A percentile compares a stretch with the other conserved stretches of the same genome.
phyloP scores from a whole-genome alignment of 2,113 vertebrate species.

The Grammomys surdaster region DNA sequence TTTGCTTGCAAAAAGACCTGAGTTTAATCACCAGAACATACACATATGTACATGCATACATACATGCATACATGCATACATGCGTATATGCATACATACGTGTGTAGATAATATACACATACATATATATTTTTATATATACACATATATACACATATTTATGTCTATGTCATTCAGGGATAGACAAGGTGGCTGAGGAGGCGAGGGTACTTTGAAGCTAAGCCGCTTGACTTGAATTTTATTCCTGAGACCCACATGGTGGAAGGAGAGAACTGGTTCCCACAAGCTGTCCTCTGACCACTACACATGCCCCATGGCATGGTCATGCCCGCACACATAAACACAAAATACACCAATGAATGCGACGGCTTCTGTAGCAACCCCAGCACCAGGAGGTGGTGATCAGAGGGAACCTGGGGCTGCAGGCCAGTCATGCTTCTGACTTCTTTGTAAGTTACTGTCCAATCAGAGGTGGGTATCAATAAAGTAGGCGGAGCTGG shows the following conservation, averaged over 20 bases:
- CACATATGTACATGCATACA: neutral
- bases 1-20: neutral
- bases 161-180: no score
- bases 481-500: neutral
- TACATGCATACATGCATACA: fast-evolving
- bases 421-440: neutral
- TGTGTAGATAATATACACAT: neutral
- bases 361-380: neutral
- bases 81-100: no score
- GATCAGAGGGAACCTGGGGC: no score
- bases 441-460: neutral
- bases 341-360: neutral
- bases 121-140: neutral
- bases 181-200: no score
- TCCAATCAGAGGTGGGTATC: neutral
- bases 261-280: neutral
- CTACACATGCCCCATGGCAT: neutral
- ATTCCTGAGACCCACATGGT: no score
- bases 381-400: neutral
- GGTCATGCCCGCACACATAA: no score
- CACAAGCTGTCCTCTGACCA: neutral
- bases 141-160: neutral
- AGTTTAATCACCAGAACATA: neutral
- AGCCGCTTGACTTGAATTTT: neutral
- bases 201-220: neutral